Percentiles rank a stretch among this genome's conserved stretches.
phyloP scores from a whole-genome alignment of 2,113 vertebrate genomes.

The Crotalus tigris region DNA sequence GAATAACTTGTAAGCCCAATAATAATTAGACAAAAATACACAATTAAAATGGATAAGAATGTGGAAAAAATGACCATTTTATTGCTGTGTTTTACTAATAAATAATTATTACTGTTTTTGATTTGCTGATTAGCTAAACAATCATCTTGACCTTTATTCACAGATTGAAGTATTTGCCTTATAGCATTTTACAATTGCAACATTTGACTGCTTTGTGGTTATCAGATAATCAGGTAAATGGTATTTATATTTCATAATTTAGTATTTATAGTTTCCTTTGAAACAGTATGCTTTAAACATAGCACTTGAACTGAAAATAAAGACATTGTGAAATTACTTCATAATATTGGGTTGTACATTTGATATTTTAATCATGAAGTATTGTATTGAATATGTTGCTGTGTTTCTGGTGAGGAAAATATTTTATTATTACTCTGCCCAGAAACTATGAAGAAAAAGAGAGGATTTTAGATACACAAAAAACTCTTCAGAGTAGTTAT shows the following conservation, averaged over 20 bases:
- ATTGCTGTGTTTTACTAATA: not conserved
- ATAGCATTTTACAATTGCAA: conserved; percentile 92
- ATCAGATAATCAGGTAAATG: conserved; percentile 94
- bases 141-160: conserved; percentile 28
- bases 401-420: not conserved
- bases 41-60: not conserved
- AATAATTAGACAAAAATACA: not conserved
- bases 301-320: not conserved
- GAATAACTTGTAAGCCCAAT: not conserved
- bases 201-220: conserved; percentile 98
- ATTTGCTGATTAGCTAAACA: not conserved
- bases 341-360: not conserved
- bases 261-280: not conserved
- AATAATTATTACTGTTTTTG: not conserved
- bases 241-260: conserved; percentile 33
- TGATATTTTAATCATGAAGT: not conserved
- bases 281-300: not conserved
- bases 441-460: not conserved
- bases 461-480: not conserved
- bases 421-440: not conserved
- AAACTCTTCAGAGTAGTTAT: not conserved
- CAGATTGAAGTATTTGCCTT: conserved; percentile 94
- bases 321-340: not conserved
- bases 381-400: not conserved
- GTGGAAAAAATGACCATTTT: not conserved